Conservation (phyloP, 35 echinoderm and acorn worm species). For the Strongylocentrotus purpuratus region DNA sequence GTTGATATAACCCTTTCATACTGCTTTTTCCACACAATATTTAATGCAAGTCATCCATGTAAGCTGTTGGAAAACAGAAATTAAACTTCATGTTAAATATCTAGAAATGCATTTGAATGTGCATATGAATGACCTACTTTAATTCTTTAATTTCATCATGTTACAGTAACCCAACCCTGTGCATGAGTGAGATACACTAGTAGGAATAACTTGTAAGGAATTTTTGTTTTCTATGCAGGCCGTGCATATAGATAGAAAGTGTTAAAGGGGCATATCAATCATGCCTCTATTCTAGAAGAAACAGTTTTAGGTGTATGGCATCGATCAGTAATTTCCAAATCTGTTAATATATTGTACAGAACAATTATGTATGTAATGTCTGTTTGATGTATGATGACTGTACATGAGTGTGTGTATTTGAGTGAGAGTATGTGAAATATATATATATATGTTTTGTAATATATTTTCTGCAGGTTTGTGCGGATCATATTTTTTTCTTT, state of each 20-base stretch:
- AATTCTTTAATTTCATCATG: too few relatives aligned
- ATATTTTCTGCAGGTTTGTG: background rate
- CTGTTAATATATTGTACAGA: constrained; percentile 5
- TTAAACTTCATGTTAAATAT: background rate
- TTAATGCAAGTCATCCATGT: too few relatives aligned
- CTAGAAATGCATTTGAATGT: too few relatives aligned
- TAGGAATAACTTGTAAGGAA: too few relatives aligned
- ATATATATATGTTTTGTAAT: constrained; percentile 19
- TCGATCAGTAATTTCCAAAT: background rate
- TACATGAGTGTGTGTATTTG: background rate
- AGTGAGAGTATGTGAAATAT: background rate
- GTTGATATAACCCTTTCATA: background rate
- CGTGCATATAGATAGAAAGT: too few relatives aligned
- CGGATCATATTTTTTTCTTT: constrained; percentile 1
- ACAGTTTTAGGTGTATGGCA: background rate
- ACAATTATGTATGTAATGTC: background rate
- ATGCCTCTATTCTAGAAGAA: background rate
- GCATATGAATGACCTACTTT: too few relatives aligned
- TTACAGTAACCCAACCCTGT: too few relatives aligned
- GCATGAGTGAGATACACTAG: too few relatives aligned
- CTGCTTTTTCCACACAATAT: too few relatives aligned
- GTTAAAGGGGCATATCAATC: background rate
- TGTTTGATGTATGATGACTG: background rate
- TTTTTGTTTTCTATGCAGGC: too few relatives aligned
- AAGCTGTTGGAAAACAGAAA: background rate